A percentile compares a stretch with the other conserved stretches of the same genome.
Evolutionary conservation across 2,888 invertebrate genomes (phyloP).

Genomic region (Ophion ventricosus): DNA sequence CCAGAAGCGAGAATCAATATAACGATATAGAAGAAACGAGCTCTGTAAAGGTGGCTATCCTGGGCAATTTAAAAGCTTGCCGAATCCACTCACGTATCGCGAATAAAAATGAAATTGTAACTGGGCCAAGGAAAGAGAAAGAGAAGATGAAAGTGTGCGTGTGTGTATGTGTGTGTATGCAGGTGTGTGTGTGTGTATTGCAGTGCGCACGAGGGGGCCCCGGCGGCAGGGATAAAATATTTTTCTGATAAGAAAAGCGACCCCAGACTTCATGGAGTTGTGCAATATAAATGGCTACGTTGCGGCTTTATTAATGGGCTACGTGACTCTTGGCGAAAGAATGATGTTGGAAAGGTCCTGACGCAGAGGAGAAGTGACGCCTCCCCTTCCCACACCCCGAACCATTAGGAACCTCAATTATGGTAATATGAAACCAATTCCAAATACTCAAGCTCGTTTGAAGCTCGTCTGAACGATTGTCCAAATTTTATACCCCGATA

Average conservation of each 20-base stretch:
- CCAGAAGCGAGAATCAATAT: constrained; percentile 56
- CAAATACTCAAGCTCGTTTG: neutral
- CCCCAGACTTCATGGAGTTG: constrained; percentile 71
- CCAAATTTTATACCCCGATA: neutral
- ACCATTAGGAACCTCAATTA: constrained; percentile 8
- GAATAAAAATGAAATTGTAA: constrained; percentile 72
- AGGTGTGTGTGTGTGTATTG: constrained; percentile 22
- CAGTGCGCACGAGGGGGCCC: constrained; percentile 22
- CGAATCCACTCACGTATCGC: constrained; percentile 68
- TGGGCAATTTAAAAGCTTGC: constrained; percentile 66
- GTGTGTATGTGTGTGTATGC: constrained; percentile 7
- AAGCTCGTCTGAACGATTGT: neutral
- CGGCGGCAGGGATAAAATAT: constrained; percentile 69
- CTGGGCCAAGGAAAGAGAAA: constrained; percentile 66
- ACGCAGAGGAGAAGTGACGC: constrained; percentile 36
- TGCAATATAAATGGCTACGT: constrained; percentile 72
- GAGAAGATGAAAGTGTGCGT: constrained; percentile 47
- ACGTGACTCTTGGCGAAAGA: constrained; percentile 70
- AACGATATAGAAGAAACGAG: constrained; percentile 35
- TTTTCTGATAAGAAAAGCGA: constrained; percentile 71
- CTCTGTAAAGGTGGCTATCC: constrained; percentile 58
- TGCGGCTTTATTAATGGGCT: constrained; percentile 72
- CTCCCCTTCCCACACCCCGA: neutral
- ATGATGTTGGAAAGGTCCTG: constrained; percentile 56
- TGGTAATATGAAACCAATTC: constrained; percentile 5